Conservation (phyloP, 2,888 invertebrate genomes). For the Lomographa bimaculata region DNA sequence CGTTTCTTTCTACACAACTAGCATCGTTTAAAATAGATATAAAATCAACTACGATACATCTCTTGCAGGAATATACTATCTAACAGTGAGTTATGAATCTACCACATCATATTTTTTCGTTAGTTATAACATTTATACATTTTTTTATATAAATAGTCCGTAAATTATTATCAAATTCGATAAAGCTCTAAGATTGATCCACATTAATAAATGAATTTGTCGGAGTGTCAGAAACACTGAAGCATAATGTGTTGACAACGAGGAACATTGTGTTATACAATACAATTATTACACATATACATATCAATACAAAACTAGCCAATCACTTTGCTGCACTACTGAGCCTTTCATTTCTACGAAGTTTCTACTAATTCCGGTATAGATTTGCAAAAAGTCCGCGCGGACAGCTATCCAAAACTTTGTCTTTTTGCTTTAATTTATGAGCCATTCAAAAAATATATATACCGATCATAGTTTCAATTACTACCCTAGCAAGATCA, state of each 20-base stretch:
- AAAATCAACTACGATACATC: conserved; percentile 66
- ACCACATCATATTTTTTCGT: conserved; percentile 43
- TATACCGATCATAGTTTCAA: too few species aligned
- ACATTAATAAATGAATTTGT: conserved; percentile 72
- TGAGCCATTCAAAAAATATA: too few species aligned
- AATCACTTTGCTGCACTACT: background rate
- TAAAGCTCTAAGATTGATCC: conserved; percentile 83
- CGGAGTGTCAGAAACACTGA: conserved; percentile 39
- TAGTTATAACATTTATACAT: conserved; percentile 35
- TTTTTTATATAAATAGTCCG: conserved; percentile 71
- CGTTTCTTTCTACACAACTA: conserved; percentile 62
- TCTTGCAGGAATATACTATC: conserved; percentile 66
- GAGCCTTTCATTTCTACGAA: background rate
- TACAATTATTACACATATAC: too few species aligned
- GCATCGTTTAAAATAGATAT: conserved; percentile 77
- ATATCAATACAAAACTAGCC: conserved; percentile 9
- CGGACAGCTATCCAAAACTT: too few species aligned
- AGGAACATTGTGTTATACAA: conserved; percentile 41
- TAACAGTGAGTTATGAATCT: conserved; percentile 66
- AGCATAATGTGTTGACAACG: conserved; percentile 39
- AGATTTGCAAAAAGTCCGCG: too few species aligned
- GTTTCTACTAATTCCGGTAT: conserved; percentile 4
- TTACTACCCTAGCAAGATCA: too few species aligned
- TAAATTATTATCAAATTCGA: conserved; percentile 84
- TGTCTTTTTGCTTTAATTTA: too few species aligned